These are phyloP conservation scores for Lycaon pictus DNA, from an alignment of 2,113 vertebrate species.

Conservation along the genomic window DNA sequence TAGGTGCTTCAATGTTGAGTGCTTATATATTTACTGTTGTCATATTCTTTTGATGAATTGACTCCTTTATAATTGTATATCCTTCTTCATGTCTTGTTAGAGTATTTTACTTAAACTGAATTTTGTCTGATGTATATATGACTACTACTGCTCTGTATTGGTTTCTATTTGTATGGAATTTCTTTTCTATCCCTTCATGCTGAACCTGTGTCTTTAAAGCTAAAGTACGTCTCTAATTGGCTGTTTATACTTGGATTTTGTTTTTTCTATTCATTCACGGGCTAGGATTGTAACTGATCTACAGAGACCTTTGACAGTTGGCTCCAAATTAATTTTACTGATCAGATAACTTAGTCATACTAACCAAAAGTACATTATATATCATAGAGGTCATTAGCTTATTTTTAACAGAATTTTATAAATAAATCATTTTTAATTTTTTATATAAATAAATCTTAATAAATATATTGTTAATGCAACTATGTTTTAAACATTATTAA, in stretches of 20 bases:
- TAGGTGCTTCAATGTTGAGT: background rate
- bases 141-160: background rate
- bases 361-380: background rate
- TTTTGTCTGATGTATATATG: background rate
- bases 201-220: background rate
- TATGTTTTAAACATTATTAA: background rate
- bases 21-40: background rate
- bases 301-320: background rate
- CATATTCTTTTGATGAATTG: background rate
- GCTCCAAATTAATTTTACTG: background rate
- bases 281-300: background rate
- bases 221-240: background rate
- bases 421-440: background rate
- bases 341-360: background rate
- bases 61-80: background rate
- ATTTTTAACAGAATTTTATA: background rate
- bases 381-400: background rate
- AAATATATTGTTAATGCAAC: background rate
- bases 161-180: background rate
- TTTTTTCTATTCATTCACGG: background rate
- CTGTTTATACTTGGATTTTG: background rate
- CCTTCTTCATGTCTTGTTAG: background rate
- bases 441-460: background rate
- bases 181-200: background rate
- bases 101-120: background rate